Percentiles rank a stretch among this genome's conserved stretches.
phyloP scores from a whole-genome alignment of 2,113 vertebrate genomes.

The Brachypodius melanocephalos region DNA sequence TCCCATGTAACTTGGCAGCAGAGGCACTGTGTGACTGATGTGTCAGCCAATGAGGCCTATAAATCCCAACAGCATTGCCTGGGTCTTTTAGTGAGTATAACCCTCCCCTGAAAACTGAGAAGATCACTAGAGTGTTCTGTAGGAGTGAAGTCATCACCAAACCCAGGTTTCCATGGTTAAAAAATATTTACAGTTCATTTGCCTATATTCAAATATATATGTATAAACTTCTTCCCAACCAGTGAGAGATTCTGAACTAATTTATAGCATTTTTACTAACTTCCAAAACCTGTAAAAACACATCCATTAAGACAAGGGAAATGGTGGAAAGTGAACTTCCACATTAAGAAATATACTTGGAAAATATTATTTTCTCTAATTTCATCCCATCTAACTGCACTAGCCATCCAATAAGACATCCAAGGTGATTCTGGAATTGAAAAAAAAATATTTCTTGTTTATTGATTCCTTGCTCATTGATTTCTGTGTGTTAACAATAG shows the following conservation, averaged over 20 bases:
- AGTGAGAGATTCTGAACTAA: neutral
- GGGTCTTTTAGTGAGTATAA: neutral
- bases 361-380: neutral
- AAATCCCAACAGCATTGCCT: neutral
- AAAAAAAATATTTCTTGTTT: neutral
- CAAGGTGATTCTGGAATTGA: neutral
- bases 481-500: neutral
- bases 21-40: neutral
- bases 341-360: neutral
- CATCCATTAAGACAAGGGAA: neutral
- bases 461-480: neutral
- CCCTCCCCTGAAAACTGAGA: neutral
- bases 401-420: neutral
- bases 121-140: neutral
- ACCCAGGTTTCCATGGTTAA: neutral
- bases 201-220: neutral
- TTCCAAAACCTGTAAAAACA: neutral
- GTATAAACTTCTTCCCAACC: neutral
- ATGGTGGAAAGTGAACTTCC: neutral
- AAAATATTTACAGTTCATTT: slow-evolving; percentile 9
- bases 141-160: neutral
- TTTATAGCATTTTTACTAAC: neutral
- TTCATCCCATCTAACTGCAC: neutral
- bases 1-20: neutral
- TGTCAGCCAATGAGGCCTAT: neutral